Evolutionary conservation across 2,888 invertebrate genomes (phyloP).

Genomic region (Oxyscelio sp.): DNA sequence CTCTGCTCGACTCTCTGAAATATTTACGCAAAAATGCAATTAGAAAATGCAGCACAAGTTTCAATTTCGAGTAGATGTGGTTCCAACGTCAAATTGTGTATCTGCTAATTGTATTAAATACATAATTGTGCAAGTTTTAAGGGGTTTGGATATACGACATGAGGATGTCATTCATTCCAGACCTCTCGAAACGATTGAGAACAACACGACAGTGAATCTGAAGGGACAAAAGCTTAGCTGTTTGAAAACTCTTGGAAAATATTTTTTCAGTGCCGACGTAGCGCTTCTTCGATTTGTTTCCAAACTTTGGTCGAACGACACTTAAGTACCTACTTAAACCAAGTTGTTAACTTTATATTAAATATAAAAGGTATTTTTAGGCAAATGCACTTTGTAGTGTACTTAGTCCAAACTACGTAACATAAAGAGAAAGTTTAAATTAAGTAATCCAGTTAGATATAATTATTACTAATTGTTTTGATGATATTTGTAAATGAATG

Average conservation of each 20-base stretch:
- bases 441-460: too few relatives aligned
- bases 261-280: slow-evolving; percentile 31
- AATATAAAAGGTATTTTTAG: too few relatives aligned
- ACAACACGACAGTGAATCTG: slow-evolving; percentile 52
- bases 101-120: background rate
- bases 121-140: background rate
- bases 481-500: too few relatives aligned
- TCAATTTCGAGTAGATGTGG: background rate
- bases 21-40: too few relatives aligned
- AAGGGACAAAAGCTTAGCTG: slow-evolving; percentile 54
- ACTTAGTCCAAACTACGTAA: too few relatives aligned
- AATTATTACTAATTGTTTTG: too few relatives aligned
- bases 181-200: slow-evolving; percentile 60
- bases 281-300: slow-evolving; percentile 44
- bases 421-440: too few relatives aligned
- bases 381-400: background rate
- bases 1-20: too few relatives aligned
- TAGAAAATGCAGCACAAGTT: too few relatives aligned
- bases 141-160: slow-evolving; percentile 22
- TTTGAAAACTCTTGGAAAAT: slow-evolving; percentile 45
- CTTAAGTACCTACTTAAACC: slow-evolving; percentile 27
- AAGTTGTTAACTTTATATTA: slow-evolving; percentile 9
- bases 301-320: slow-evolving; percentile 33
- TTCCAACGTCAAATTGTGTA: too few relatives aligned
- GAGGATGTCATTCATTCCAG: slow-evolving; percentile 60